Percentiles rank a stretch among this genome's conserved stretches.
phyloP scores from a whole-genome alignment of 1,140 invertebrate genomes.

The Mycetomoellerius zeteki region DNA sequence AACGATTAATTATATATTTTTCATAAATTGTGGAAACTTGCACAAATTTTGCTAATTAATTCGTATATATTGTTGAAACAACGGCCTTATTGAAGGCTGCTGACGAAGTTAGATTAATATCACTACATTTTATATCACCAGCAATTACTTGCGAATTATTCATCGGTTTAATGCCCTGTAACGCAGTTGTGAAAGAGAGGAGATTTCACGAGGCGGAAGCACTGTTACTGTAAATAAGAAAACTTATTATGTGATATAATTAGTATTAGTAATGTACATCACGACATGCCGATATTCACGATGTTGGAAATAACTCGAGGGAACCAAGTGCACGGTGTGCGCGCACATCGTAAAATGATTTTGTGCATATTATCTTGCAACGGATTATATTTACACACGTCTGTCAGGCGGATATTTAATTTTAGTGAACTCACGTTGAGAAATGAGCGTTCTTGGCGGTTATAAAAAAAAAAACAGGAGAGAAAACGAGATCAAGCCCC shows the following conservation, averaged over 20 bases:
- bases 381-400: constrained; percentile 62
- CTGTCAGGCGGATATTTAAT: constrained; percentile 58
- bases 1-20: constrained; percentile 50
- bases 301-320: constrained; percentile 35
- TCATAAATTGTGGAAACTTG: constrained; percentile 20
- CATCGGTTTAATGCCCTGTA: constrained; percentile 42
- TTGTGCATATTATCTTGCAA: constrained; percentile 58
- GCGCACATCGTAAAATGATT: constrained; percentile 56
- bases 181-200: neutral
- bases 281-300: constrained; percentile 47
- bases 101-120: constrained; percentile 16
- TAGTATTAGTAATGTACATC: constrained; percentile 56
- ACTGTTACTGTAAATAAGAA: constrained; percentile 65
- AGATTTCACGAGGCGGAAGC: constrained; percentile 4
- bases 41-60: constrained; percentile 23
- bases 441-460: constrained; percentile 66
- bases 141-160: constrained; percentile 20
- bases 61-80: constrained; percentile 13
- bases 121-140: neutral
- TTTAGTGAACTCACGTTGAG: constrained; percentile 48
- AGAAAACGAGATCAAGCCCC: neutral
- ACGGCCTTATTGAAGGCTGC: neutral
- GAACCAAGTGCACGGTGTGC: constrained; percentile 59
- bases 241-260: constrained; percentile 67
- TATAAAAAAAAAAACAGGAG: constrained; percentile 49